Conservation (phyloP, 2,113 vertebrate genomes). For the Lota lota region DNA sequence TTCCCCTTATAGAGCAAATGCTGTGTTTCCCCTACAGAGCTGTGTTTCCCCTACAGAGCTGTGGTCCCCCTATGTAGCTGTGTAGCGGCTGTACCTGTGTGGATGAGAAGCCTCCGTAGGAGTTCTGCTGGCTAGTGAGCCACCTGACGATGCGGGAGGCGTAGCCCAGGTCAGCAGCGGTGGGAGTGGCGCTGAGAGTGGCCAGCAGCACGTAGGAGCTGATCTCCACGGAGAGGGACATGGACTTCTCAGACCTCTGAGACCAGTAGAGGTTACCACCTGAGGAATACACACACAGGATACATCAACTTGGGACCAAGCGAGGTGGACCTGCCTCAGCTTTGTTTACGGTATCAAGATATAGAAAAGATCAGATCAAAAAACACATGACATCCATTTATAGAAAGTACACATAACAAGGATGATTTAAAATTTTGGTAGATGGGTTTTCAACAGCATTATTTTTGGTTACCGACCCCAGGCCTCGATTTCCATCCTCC, state of each 20-base stretch:
- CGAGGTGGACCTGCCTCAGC: conserved; percentile 6
- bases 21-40: not conserved
- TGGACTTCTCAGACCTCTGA: conserved; percentile 35
- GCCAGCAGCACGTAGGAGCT: conserved; percentile 76
- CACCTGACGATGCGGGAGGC: conserved; percentile 69
- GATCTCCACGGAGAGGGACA: conserved; percentile 74
- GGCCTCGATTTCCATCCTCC: no score
- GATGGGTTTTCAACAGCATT: no score
- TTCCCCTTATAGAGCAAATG: not conserved
- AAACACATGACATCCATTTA: no score
- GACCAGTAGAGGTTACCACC: conserved; percentile 60
- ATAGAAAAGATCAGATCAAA: no score
- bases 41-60: not conserved
- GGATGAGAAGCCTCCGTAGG: conserved; percentile 80
- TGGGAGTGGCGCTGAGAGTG: conserved; percentile 52
- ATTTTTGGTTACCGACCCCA: no score
- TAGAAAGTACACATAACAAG: no score
- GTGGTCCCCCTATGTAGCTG: not conserved
- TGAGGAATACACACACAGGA: conserved; percentile 36
- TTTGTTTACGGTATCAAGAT: no score
- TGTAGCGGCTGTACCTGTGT: conserved; percentile 71
- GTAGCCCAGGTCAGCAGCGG: conserved; percentile 54
- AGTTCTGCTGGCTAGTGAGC: conserved; percentile 77
- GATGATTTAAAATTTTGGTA: no score
- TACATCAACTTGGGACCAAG: conserved; percentile 34